Conservation (phyloP, 2,888 invertebrate genomes). For the Trachelus troglodyta region DNA sequence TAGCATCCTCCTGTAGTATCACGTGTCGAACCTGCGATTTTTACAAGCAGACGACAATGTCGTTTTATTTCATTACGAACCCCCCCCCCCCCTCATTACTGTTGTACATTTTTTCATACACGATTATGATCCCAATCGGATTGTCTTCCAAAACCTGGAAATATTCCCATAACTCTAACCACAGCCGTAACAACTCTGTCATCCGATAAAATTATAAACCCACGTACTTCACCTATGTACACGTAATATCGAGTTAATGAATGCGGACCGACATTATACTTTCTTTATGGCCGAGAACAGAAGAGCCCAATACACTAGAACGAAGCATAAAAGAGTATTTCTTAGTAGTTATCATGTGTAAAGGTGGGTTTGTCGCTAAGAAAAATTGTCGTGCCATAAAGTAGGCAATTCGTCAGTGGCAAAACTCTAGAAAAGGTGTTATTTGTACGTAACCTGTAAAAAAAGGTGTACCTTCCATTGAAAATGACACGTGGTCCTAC, state of each 20-base stretch:
- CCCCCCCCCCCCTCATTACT: not conserved
- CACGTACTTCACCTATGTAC: not conserved
- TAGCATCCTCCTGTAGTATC: slow-evolving; percentile 1
- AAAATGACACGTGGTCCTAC: not conserved
- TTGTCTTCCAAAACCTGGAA: not conserved
- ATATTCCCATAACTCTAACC: not conserved
- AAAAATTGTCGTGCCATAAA: not conserved
- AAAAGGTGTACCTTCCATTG: not conserved
- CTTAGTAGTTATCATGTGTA: not conserved
- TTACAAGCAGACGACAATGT: slow-evolving; percentile 20
- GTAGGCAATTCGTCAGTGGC: not conserved
- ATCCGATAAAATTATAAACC: not conserved
- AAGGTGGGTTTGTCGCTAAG: not conserved
- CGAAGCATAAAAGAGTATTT: not conserved
- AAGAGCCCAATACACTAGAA: not conserved
- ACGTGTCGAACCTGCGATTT: slow-evolving; percentile 26
- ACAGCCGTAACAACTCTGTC: not conserved
- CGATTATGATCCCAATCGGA: not conserved
- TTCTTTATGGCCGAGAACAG: not conserved
- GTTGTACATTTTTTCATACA: not conserved
- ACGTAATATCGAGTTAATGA: not conserved
- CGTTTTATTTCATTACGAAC: not conserved
- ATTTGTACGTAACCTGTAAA: not conserved
- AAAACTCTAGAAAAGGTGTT: not conserved
- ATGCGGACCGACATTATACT: not conserved